A percentile compares a stretch with the other conserved stretches of the same genome.
Conservation (phyloP, 2,113 vertebrate species). For the Psilopogon haemacephalus region DNA sequence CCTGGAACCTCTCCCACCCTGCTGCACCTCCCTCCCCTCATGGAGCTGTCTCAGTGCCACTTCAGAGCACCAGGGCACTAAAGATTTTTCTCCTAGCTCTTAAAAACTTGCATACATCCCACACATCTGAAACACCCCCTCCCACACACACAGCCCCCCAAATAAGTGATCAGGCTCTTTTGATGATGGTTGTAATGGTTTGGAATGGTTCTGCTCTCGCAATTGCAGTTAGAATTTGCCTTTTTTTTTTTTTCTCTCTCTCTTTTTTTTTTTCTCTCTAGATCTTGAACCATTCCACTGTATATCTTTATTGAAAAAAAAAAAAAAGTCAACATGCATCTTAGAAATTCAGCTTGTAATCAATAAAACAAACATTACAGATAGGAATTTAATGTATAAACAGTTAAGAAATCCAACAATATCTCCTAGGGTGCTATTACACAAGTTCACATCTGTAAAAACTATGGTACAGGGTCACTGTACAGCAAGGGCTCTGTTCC, state of each 20-base stretch:
- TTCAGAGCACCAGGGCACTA: background rate
- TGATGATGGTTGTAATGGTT: constrained; percentile 77
- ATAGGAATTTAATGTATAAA: constrained; percentile 99
- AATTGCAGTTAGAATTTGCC: constrained; percentile 71
- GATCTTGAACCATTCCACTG: constrained; percentile 86
- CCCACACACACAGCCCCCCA: background rate
- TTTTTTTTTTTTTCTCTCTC: constrained; percentile 60
- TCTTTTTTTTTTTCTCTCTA: constrained; percentile 57
- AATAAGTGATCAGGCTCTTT: constrained; percentile 79
- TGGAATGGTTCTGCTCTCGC: constrained; percentile 85
- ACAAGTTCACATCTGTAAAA: constrained; percentile 90
- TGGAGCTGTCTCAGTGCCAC: accelerated
- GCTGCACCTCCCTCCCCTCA: no score
- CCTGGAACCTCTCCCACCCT: background rate
- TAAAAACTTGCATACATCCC: background rate
- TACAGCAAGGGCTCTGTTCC: constrained; percentile 79
- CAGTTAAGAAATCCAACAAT: constrained; percentile 99
- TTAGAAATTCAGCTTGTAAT: constrained; percentile 98
- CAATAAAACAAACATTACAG: constrained; percentile 98
- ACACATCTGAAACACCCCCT: background rate
- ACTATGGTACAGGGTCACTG: constrained; percentile 88
- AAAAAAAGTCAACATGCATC: constrained; percentile 94
- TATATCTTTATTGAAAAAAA: constrained; percentile 87
- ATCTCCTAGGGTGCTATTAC: constrained; percentile 89
- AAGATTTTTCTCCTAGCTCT: background rate